Conservation (phyloP, 2,797 vertebrate genomes). For the Myoxocephalus aenaeus region DNA sequence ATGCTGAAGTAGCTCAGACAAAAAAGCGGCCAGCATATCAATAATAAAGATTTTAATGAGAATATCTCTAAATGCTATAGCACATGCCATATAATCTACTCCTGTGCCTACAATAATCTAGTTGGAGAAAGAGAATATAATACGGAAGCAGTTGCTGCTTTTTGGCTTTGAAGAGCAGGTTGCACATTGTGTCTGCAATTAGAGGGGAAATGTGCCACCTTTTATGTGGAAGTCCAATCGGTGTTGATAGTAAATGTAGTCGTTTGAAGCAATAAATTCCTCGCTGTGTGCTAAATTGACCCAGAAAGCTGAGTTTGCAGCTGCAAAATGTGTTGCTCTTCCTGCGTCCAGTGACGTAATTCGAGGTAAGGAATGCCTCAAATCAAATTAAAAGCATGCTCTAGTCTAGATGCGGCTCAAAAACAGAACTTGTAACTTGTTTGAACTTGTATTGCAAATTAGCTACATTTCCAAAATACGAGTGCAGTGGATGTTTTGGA, state of each 20-base stretch:
- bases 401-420: not conserved
- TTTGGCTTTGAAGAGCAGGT: conserved; percentile 59
- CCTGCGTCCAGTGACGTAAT: not conserved
- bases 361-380: not conserved
- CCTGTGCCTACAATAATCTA: conserved; percentile 7
- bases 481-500: not conserved
- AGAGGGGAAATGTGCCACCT: not conserved
- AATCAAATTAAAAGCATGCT: not conserved
- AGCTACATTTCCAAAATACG: not conserved
- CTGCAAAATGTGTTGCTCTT: not conserved
- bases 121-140: conserved; percentile 6
- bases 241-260: not conserved
- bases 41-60: conserved; percentile 28
- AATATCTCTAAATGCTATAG: conserved; percentile 31
- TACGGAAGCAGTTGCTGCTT: conserved; percentile 28
- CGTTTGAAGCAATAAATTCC: not conserved
- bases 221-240: not conserved
- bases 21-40: conserved; percentile 7
- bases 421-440: not conserved
- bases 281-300: not conserved
- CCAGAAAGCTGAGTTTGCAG: not conserved
- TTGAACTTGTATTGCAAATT: not conserved
- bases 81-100: conserved; percentile 26
- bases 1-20: not conserved
- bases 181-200: conserved; percentile 35